These are phyloP conservation scores for Drosophila mulleri DNA, from an alignment of 2,888 invertebrate species.

Conservation along the genomic window DNA sequence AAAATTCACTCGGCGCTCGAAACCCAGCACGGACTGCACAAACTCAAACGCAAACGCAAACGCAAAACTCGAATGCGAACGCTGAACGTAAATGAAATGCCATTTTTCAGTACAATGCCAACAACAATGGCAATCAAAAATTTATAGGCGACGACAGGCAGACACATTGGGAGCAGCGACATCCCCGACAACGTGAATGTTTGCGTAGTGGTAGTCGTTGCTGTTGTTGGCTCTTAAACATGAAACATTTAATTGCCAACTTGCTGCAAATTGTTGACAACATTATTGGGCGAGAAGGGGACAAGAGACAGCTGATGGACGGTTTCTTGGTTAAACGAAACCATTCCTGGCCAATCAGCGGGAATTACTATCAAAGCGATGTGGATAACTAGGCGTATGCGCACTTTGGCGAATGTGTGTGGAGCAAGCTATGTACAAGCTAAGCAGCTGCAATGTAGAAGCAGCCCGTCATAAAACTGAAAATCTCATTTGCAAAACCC, in stretches of 20 bases:
- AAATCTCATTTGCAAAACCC: slow-evolving; percentile 73
- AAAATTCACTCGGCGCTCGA: slow-evolving; percentile 72
- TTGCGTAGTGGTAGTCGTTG: slow-evolving; percentile 17
- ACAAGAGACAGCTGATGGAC: slow-evolving; percentile 29
- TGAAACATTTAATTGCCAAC: slow-evolving; percentile 68
- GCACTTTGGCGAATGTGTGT: background rate
- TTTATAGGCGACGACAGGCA: slow-evolving; percentile 68
- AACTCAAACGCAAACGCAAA: slow-evolving; percentile 10
- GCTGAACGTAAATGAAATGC: slow-evolving; percentile 69
- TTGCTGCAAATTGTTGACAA: slow-evolving; percentile 43
- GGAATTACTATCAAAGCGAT: slow-evolving; percentile 32
- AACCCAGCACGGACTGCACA: slow-evolving; percentile 46
- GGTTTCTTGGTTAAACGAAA: slow-evolving; percentile 33
- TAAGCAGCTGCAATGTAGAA: slow-evolving; percentile 11
- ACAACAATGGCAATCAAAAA: slow-evolving; percentile 74
- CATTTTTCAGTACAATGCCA: slow-evolving; percentile 57
- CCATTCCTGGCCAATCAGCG: slow-evolving; percentile 37
- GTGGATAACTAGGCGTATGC: slow-evolving; percentile 15
- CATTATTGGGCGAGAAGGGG: slow-evolving; percentile 22
- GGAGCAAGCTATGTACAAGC: background rate
- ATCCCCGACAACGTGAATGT: slow-evolving; percentile 9
- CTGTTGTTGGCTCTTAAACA: slow-evolving; percentile 44
- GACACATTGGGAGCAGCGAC: slow-evolving; percentile 36
- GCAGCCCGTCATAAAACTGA: slow-evolving; percentile 66
- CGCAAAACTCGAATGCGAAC: slow-evolving; percentile 19